Conservation (phyloP, 2,113 vertebrate genomes). For the Loxodonta africana region DNA sequence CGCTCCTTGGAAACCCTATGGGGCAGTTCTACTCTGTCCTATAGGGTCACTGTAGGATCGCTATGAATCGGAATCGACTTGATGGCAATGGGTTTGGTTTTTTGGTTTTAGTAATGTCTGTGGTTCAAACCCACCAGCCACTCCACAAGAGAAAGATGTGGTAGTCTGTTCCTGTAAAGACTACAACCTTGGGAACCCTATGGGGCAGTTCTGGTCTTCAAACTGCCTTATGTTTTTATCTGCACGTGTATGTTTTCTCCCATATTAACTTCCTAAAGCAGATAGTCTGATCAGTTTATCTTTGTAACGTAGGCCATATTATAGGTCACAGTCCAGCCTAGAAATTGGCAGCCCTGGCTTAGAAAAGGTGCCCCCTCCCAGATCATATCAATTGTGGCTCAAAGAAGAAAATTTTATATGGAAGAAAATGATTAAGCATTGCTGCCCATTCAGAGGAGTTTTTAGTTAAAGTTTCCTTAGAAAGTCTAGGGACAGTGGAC, state of each 20-base stretch:
- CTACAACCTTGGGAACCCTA: no score
- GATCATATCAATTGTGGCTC: background rate
- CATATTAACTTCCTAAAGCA: background rate
- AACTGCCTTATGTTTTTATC: background rate
- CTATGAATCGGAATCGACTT: no score
- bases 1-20: no score
- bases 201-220: background rate
- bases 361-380: background rate
- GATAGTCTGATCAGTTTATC: background rate
- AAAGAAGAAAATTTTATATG: background rate
- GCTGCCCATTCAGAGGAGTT: background rate
- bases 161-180: no score
- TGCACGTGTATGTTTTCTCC: background rate
- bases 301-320: background rate
- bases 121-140: no score
- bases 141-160: no score
- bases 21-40: no score
- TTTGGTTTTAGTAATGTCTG: no score
- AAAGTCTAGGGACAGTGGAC: background rate
- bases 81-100: no score
- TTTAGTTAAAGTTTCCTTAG: background rate
- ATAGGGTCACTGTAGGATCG: no score
- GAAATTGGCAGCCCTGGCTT: background rate
- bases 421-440: background rate
- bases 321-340: background rate